Conservation (phyloP, 2,113 vertebrate genomes). For the Coreoperca whiteheadi region DNA sequence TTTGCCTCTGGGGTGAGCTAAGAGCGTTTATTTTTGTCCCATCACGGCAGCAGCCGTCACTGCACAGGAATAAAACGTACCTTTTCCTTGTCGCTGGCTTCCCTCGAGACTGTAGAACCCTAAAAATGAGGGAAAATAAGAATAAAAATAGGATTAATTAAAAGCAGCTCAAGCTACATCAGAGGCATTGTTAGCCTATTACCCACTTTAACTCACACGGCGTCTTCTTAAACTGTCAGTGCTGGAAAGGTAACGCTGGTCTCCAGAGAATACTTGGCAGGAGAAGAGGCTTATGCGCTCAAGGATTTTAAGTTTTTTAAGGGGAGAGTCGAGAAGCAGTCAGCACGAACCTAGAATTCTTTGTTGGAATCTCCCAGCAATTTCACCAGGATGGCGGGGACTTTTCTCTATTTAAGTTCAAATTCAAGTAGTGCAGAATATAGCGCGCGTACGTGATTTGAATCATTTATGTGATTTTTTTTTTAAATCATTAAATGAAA, state of each 20-base stretch:
- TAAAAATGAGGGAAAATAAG: slow-evolving; percentile 61
- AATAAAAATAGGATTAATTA: slow-evolving; percentile 46
- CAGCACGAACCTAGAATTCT: background rate
- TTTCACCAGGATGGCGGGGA: background rate
- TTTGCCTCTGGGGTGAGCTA: slow-evolving; percentile 25
- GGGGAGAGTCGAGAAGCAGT: background rate
- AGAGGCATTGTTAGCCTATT: slow-evolving; percentile 28
- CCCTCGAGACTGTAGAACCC: slow-evolving; percentile 95
- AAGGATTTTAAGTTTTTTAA: background rate
- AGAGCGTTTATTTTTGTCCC: slow-evolving; percentile 60
- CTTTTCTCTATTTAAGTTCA: background rate
- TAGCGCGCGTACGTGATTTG: background rate
- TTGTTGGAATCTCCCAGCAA: background rate
- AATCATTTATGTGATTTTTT: background rate
- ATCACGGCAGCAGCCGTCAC: slow-evolving; percentile 45
- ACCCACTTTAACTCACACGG: background rate
- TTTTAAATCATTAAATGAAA: too few relatives aligned
- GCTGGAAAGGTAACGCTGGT: slow-evolving; percentile 10
- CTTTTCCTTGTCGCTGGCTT: slow-evolving; percentile 98
- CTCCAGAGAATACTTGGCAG: slow-evolving; percentile 38
- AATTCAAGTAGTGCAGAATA: background rate
- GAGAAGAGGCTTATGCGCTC: slow-evolving; percentile 4
- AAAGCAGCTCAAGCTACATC: slow-evolving; percentile 28
- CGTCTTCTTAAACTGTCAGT: slow-evolving; percentile 32
- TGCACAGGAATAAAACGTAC: slow-evolving; percentile 74